Evolutionary conservation across 2,113 vertebrate species (phyloP).

Genomic region (Gymnogyps californianus): DNA sequence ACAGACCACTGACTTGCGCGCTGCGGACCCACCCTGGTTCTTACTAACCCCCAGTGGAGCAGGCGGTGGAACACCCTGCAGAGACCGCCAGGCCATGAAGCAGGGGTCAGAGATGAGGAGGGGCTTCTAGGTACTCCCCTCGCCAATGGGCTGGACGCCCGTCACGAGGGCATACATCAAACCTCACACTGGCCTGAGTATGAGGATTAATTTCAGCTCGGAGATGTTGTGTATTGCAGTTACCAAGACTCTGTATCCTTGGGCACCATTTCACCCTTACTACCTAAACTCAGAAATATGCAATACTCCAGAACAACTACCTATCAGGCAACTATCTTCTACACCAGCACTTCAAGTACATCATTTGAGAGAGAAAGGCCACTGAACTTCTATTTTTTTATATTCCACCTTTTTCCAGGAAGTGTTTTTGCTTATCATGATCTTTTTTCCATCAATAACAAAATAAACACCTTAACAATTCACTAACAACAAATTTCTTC

Average conservation of each 20-base stretch:
- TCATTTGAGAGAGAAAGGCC: not conserved
- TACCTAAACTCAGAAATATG: not conserved
- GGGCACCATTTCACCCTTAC: not conserved
- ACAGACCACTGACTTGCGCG: accelerated
- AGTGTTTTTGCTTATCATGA: not conserved
- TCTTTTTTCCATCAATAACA: not conserved
- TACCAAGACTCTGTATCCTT: not conserved
- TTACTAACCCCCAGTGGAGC: accelerated
- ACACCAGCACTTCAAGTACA: not conserved
- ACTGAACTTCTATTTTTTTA: not conserved
- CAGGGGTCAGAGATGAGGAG: accelerated
- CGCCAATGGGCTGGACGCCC: accelerated
- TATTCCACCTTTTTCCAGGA: not conserved
- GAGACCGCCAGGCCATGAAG: accelerated
- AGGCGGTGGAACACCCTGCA: accelerated
- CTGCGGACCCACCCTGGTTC: accelerated
- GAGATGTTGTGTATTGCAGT: not conserved
- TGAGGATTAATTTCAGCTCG: not conserved
- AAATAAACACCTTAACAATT: not conserved
- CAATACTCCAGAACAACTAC: not conserved
- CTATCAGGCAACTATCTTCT: not conserved
- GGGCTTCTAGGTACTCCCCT: not conserved
- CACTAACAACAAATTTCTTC: not conserved
- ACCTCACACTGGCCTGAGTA: accelerated
- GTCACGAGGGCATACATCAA: accelerated